Evolutionary conservation across 2,113 vertebrate genomes (phyloP), one percentile per base, ranked within the genome.

Genomic region (Catharus minimus): DNA sequence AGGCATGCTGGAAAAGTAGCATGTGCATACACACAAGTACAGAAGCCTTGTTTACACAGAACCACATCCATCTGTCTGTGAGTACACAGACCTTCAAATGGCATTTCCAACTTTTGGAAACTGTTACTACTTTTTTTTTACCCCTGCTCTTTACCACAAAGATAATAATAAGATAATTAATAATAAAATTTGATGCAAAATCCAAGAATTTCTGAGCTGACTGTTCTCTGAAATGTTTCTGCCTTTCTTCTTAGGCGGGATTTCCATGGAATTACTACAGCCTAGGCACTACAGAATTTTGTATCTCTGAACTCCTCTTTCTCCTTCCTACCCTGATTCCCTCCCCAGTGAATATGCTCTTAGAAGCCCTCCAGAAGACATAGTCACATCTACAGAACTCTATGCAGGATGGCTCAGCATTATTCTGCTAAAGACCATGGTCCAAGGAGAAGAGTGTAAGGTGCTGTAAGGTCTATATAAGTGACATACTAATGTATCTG

Each of bases 71-170:
- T 43, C 20, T n/a, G 1, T 62, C 13, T n/a, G 23, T 19, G 39
- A 38, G 36, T 30, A 30, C 16, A 22, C 0, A 0, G 28, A 33
- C 28, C 13, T 41, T 57, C 17, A 64, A 33, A 52, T 39, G 12
- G 6, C 8, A 39, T 86, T 52, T 69, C 38, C 21, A 64, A n/a
- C 15, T 41, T 74, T 36, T 64, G 8, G n/a, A 36, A 69, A 57
- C 27, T 39, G 28, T 52, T 11, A 22, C 4, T 69, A 36, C 64
- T 86, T 39, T 57, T 32, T 39, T 69, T 75, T 69, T 69, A 56
- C 3, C 14, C 8, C 28, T 57, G 15, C 57, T 69, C 8, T 39
- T 52, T 64, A 52, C 17, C 10, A 17, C n/a, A 52, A 50, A 27
- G 14, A 21, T 43, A 73, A 41, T 33, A 65, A 39, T 32, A 49